Evolutionary conservation across 2,888 invertebrate genomes (phyloP).

Genomic region (Liodrosophila aerea): DNA sequence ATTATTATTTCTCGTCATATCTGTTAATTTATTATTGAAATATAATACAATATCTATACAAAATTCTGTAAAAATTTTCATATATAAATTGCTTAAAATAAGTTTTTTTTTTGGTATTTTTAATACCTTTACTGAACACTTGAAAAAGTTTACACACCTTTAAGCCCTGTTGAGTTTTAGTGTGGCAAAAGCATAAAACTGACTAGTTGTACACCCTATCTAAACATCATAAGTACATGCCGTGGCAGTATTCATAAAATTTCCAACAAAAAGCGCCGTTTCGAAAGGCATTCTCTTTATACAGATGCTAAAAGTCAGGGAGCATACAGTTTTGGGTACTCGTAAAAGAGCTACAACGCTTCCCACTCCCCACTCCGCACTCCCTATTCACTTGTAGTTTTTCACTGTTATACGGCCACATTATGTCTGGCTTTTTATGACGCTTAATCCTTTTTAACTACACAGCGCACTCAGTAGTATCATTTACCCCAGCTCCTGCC

Average conservation of each 20-base stretch:
- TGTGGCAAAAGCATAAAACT: too few relatives aligned
- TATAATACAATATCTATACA: too few relatives aligned
- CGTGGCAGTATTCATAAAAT: conserved; percentile 15
- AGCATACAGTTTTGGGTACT: neutral
- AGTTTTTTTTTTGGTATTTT: too few relatives aligned
- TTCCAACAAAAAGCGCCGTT: conserved; percentile 6
- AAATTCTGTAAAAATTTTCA: too few relatives aligned
- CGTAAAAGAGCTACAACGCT: neutral
- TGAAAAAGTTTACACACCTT: too few relatives aligned
- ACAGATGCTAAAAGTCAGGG: neutral
- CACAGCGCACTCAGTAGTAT: conserved; percentile 11
- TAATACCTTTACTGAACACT: too few relatives aligned
- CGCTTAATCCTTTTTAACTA: conserved; percentile 47
- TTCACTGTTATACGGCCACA: conserved; percentile 31
- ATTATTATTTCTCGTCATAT: too few relatives aligned
- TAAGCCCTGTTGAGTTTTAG: too few relatives aligned
- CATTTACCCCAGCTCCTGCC: neutral
- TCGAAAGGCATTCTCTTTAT: neutral
- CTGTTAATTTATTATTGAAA: too few relatives aligned
- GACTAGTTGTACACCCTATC: neutral
- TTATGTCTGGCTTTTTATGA: conserved; percentile 50
- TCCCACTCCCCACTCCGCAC: too few relatives aligned
- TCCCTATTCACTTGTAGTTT: conserved; percentile 16
- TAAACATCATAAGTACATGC: conserved; percentile 1
- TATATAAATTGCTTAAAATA: too few relatives aligned